Percentiles rank a stretch among this genome's conserved stretches.
phyloP scores from a whole-genome alignment of 2,113 vertebrate genomes.

The Caranx ignobilis region DNA sequence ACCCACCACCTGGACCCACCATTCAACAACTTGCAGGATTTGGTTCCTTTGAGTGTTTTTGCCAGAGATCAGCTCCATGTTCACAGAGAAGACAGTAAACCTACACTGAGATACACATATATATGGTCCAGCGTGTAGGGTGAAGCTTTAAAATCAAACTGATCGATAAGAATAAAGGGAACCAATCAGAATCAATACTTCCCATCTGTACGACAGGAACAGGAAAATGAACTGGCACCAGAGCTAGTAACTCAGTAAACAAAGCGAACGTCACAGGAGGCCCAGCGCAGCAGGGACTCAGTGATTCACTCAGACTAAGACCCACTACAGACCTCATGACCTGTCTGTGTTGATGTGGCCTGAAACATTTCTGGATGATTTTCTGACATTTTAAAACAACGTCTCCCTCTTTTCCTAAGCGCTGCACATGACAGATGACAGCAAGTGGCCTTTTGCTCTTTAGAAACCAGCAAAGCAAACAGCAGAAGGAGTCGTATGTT shows the following conservation, averaged over 20 bases:
- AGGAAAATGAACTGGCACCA: neutral
- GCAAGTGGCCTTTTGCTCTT: constrained; percentile 15
- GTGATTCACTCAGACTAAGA: neutral
- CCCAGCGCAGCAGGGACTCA: constrained; percentile 5
- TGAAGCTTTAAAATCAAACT: neutral
- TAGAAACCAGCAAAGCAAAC: constrained; percentile 16
- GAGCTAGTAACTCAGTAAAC: neutral
- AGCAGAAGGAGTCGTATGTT: constrained; percentile 26
- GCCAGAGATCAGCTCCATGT: too few relatives aligned
- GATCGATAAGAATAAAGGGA: neutral
- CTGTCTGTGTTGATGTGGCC: neutral
- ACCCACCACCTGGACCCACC: too few relatives aligned
- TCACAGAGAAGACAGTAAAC: too few relatives aligned
- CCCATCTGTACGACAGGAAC: neutral
- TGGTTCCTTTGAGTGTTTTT: too few relatives aligned
- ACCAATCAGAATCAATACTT: neutral
- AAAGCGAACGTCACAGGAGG: neutral
- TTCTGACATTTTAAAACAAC: constrained; percentile 3
- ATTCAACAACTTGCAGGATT: too few relatives aligned
- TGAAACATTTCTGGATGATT: neutral
- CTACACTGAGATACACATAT: too few relatives aligned
- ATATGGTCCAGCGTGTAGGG: neutral
- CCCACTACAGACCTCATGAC: neutral
- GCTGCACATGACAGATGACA: constrained; percentile 11
- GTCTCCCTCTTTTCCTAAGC: neutral